phyloP scores from a whole-genome alignment of 2,113 vertebrate species.

The Aleadryas rufinucha region DNA sequence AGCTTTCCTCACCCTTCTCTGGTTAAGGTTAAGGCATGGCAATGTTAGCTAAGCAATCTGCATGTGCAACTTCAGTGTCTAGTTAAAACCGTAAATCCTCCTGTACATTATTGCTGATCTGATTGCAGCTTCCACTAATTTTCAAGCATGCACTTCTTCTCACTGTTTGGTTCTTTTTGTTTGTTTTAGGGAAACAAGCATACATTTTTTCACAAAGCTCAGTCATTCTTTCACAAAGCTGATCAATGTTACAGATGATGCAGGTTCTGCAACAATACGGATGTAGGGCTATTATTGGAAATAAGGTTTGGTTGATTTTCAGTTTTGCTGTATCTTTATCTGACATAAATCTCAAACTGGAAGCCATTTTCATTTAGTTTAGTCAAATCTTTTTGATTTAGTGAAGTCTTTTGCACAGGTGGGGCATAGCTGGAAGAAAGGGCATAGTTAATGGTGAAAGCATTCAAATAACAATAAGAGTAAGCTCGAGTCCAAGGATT shows the following conservation, averaged over 20 bases:
- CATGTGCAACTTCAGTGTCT: background rate
- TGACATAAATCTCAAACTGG: background rate
- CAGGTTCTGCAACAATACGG: background rate
- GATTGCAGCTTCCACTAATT: constrained; percentile 18
- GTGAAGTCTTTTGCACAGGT: background rate
- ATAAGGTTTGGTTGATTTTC: background rate
- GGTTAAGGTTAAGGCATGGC: constrained; percentile 11
- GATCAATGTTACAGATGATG: background rate
- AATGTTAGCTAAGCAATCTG: background rate
- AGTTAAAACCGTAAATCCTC: background rate
- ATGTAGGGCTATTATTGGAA: background rate
- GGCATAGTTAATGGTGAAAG: background rate
- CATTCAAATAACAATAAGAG: background rate
- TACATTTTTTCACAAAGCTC: background rate
- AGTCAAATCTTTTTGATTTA: background rate
- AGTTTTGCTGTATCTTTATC: background rate
- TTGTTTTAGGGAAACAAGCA: background rate
- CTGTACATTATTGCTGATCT: background rate
- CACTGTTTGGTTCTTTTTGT: background rate
- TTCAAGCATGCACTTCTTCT: constrained; percentile 9
- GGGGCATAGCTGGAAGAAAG: background rate
- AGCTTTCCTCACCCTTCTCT: background rate
- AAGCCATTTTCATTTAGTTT: background rate
- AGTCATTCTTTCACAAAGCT: background rate
- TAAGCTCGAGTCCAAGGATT: background rate